Conservation (phyloP, 2,888 invertebrate species). For the Drosophila neotestacea region DNA sequence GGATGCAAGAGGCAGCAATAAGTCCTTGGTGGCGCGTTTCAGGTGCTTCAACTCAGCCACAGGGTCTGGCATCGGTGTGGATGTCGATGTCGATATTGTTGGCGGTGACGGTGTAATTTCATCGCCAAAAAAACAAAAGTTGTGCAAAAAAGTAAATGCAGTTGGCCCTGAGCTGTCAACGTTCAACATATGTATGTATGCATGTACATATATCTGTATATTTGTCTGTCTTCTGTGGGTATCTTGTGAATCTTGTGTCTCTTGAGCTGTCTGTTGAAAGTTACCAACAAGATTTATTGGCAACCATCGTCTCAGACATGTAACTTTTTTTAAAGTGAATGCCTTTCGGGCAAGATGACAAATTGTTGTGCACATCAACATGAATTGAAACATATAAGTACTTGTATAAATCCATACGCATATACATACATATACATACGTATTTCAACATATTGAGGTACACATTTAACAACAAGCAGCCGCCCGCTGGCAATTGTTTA, state of each 20-base stretch:
- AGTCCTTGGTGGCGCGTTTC: slow-evolving; percentile 72
- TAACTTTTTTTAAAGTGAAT: slow-evolving; percentile 73
- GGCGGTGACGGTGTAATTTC: slow-evolving; percentile 66
- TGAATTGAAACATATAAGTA: slow-evolving; percentile 15
- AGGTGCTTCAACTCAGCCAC: slow-evolving; percentile 72
- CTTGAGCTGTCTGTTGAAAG: slow-evolving; percentile 62
- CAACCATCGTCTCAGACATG: slow-evolving; percentile 59
- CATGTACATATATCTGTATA: no score
- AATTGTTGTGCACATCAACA: slow-evolving; percentile 53
- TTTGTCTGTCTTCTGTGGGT: slow-evolving; percentile 18
- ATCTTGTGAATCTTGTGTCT: slow-evolving; percentile 47
- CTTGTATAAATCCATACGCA: background rate
- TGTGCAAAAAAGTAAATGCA: slow-evolving; percentile 74
- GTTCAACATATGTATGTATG: slow-evolving; percentile 18
- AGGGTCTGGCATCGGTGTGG: slow-evolving; percentile 38
- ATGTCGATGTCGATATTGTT: slow-evolving; percentile 45
- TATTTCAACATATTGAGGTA: background rate
- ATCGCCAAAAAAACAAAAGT: slow-evolving; percentile 60
- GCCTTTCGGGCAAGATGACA: slow-evolving; percentile 71
- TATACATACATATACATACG: background rate
- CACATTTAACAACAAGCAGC: slow-evolving; percentile 20
- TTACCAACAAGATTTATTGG: slow-evolving; percentile 74
- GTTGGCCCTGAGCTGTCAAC: slow-evolving; percentile 79
- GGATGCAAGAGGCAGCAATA: slow-evolving; percentile 31
- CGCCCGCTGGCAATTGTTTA: slow-evolving; percentile 43